Conservation (phyloP, 2,888 invertebrate genomes). For the Drepanosiphum platanoidis region DNA sequence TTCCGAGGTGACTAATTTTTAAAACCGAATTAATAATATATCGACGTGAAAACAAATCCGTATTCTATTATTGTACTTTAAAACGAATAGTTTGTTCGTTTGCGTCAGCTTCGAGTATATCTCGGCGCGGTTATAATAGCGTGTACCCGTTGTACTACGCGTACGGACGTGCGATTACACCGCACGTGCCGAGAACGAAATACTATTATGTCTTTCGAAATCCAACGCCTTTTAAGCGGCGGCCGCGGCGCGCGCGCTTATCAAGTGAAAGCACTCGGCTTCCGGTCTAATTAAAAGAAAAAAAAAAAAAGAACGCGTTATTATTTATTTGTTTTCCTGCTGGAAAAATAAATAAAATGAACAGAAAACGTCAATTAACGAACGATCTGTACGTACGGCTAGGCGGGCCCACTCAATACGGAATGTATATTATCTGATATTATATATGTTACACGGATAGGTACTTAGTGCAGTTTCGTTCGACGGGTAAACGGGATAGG, state of each 20-base stretch:
- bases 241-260: not conserved
- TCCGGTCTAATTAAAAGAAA: constrained; percentile 26
- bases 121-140: not conserved
- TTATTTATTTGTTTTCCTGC: not conserved
- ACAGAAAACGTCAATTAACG: constrained; percentile 22
- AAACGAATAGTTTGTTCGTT: not conserved
- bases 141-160: not conserved
- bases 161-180: not conserved
- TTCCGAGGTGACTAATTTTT: not conserved
- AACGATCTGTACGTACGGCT: not conserved
- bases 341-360: no score
- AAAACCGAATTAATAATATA: not conserved
- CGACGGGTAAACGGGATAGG: no score
- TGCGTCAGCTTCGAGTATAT: not conserved
- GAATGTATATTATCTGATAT: not conserved
- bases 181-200: not conserved
- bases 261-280: constrained; percentile 13
- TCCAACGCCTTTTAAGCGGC: constrained; percentile 11
- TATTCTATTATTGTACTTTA: not conserved
- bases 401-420: no score
- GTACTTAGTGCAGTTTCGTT: no score
- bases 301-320: not conserved
- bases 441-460: no score
- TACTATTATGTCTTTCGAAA: not conserved
- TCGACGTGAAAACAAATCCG: not conserved